These are phyloP conservation scores for Eristalis tenax DNA, from an alignment of 2,888 invertebrate species.

Conservation along the genomic window DNA sequence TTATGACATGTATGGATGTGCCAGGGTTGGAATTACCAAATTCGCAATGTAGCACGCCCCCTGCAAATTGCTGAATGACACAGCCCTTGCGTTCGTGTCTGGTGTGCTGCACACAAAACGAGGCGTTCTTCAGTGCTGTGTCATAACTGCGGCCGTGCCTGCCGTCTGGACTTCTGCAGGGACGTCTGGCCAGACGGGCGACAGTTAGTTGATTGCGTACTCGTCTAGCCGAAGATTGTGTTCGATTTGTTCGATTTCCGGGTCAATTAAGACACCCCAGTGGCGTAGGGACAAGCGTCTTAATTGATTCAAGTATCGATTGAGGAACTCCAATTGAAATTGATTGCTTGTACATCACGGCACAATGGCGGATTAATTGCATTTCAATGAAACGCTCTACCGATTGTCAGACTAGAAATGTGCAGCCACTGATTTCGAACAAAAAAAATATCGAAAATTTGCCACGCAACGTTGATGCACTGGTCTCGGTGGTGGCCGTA, in stretches of 20 bases:
- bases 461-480: neutral
- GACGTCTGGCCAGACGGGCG: neutral
- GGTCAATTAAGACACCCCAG: neutral
- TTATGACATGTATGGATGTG: neutral
- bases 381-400: slow-evolving; percentile 19
- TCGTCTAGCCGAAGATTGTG: neutral
- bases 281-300: neutral
- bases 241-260: slow-evolving; percentile 3
- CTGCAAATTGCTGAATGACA: neutral
- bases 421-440: neutral
- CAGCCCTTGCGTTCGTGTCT: neutral
- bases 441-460: neutral
- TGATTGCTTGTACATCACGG: slow-evolving; percentile 9
- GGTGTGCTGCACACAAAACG: neutral
- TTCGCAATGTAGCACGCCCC: neutral
- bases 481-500: neutral
- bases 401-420: neutral
- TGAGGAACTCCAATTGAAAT: slow-evolving; percentile 30
- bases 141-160: too few relatives aligned
- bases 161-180: neutral
- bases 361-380: slow-evolving; percentile 33
- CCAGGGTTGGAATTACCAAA: neutral
- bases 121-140: neutral
- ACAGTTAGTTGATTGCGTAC: neutral
- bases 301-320: slow-evolving; percentile 35